These are phyloP conservation scores for Lerista edwardsae DNA, from an alignment of 2,797 vertebrate species.

Conservation along the genomic window DNA sequence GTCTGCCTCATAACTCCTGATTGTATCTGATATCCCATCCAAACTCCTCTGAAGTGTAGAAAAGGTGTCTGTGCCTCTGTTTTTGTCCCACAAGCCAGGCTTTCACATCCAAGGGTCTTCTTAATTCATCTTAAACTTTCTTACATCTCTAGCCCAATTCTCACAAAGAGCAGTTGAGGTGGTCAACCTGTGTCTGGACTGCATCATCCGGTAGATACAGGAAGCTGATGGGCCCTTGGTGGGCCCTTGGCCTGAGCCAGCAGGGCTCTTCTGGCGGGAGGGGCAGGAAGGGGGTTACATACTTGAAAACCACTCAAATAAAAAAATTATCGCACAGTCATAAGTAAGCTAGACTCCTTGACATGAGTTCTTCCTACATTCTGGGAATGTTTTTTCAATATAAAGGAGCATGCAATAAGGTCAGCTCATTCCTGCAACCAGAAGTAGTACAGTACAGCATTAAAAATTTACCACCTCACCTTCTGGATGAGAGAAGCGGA, in stretches of 20 bases:
- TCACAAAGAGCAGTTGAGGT: neutral
- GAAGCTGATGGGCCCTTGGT: too few species aligned
- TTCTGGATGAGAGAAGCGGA: neutral
- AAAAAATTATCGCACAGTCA: neutral
- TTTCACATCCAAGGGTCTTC: neutral
- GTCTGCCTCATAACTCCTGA: neutral
- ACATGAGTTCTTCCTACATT: neutral
- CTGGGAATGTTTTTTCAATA: too few species aligned
- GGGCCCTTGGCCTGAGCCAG: too few species aligned
- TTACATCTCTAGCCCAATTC: neutral
- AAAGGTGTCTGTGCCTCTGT: neutral
- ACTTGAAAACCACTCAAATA: neutral
- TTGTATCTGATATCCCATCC: neutral
- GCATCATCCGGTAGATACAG: neutral
- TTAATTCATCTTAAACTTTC: neutral
- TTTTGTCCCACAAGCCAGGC: neutral
- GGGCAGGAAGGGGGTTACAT: neutral
- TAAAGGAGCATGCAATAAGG: neutral
- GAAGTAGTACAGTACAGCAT: neutral
- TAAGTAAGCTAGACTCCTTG: neutral
- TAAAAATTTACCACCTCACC: neutral
- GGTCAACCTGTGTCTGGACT: too few species aligned
- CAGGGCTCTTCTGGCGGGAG: too few species aligned
- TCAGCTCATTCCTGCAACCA: neutral
- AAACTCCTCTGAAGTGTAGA: neutral